Evolutionary conservation across 2,888 invertebrate species (phyloP), one percentile per base, ranked within the genome.

Genomic region (Noctua janthe): DNA sequence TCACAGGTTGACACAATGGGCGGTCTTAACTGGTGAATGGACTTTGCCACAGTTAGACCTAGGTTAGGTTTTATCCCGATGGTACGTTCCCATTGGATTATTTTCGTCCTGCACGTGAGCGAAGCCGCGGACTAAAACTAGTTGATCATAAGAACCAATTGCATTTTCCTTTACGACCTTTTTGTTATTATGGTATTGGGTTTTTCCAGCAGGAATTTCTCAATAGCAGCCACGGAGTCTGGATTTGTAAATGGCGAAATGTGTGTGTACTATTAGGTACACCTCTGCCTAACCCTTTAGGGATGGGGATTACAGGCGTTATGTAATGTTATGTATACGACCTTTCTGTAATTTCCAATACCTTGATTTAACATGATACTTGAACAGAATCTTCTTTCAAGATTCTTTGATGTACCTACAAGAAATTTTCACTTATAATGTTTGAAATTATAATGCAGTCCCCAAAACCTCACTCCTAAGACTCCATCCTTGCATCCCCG

Each of bases 371-470:
- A 64, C 17, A 71, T 10, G 35, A 51, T 35, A 56, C 35, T 8
- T 49, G 20, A 20, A 29, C 20, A 13, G 11, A 29, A 20, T 0
- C 4, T 35, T n/a, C 54, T 56, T 56, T 8, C 1, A 71, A 17
- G 6, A 23, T 6, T 35, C 15, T 51, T 35, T 62, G 8, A 56
- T 13, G 59, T n/a, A n/a, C 15, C 15, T 64, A 8, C 35, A 35
- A 7, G 35, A 66, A 66, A 66, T 10, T 10, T 66, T 71, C 20
- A 17, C 1, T 0, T 17, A 6, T 35, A 78, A 15, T n/a, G 43
- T 77, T 43, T 43, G 49, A 64, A 84, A 64, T 84, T 47, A 78
- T 56, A 67, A 81, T 72, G 79, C 80, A 71, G 85, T 54, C 8
- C 23, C 43, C 49, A 64, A 80, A 76, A 73, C 56, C 56, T 13